These are phyloP conservation scores for Ascaphus truei DNA, from an alignment of 2,113 vertebrate genomes.

Conservation along the genomic window DNA sequence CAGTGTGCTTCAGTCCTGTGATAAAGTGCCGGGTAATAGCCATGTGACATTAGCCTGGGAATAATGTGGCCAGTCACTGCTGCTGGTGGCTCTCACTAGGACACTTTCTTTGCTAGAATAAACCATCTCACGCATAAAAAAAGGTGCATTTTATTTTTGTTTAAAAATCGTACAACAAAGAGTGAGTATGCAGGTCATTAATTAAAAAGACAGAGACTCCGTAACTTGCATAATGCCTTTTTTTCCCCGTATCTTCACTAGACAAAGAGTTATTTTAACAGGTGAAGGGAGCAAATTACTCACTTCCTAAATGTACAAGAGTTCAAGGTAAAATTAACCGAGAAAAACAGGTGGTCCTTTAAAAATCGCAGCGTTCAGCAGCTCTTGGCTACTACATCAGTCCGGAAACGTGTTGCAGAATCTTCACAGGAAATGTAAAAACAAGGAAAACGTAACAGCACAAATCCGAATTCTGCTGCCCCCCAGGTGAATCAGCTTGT, in stretches of 20 bases:
- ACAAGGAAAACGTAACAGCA: not conserved
- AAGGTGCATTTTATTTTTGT: constrained; percentile 28
- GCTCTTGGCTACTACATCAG: not conserved
- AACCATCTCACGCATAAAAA: not conserved
- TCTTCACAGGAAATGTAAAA: not conserved
- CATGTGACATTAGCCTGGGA: not conserved
- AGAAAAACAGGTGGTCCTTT: not conserved
- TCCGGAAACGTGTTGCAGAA: not conserved
- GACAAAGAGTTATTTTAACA: constrained; percentile 10
- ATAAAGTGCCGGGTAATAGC: not conserved
- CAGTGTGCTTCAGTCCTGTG: not conserved
- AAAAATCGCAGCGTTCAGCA: not conserved
- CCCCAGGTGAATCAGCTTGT: not conserved
- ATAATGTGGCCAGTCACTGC: not conserved
- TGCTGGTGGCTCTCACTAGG: not conserved
- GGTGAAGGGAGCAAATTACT: not conserved
- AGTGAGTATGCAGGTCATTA: constrained; percentile 18
- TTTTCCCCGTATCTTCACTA: not conserved
- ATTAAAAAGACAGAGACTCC: constrained; percentile 1
- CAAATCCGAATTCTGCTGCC: not conserved
- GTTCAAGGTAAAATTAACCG: not conserved
- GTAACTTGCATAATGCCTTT: constrained; percentile 19
- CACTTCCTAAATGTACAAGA: not conserved
- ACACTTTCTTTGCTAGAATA: not conserved
- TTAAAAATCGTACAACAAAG: constrained; percentile 35